These are phyloP conservation scores for Zaprionus taronus DNA, from an alignment of 1,140 invertebrate genomes.

Conservation along the genomic window DNA sequence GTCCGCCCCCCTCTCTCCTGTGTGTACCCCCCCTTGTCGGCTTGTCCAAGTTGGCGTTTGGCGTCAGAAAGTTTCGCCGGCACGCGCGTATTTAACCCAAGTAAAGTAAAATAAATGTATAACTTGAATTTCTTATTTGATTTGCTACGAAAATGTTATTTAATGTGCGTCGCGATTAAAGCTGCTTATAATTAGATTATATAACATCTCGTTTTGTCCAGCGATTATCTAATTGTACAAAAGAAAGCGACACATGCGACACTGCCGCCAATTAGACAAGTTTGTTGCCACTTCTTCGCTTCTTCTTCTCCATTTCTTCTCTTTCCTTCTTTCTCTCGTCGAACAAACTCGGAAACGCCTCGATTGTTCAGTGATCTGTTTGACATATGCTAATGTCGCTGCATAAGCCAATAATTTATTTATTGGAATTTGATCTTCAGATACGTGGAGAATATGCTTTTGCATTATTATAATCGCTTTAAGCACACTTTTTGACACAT, in stretches of 20 bases:
- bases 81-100: slow-evolving; percentile 69
- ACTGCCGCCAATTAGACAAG: slow-evolving; percentile 66
- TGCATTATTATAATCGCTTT: slow-evolving; percentile 16
- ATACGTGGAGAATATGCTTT: slow-evolving; percentile 13
- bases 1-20: neutral
- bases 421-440: slow-evolving; percentile 3
- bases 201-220: slow-evolving; percentile 52
- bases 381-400: neutral
- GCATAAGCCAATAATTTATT: slow-evolving; percentile 11
- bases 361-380: neutral
- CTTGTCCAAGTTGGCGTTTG: slow-evolving; percentile 31
- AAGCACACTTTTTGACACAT: slow-evolving; percentile 25
- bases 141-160: slow-evolving; percentile 64
- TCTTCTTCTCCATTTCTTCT: slow-evolving; percentile 2
- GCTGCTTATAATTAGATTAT: slow-evolving; percentile 79
- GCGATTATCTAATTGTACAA: slow-evolving; percentile 72
- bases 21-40: neutral
- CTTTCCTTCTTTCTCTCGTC: slow-evolving; percentile 9
- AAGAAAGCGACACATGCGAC: slow-evolving; percentile 66
- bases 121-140: slow-evolving; percentile 56
- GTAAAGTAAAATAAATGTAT: slow-evolving; percentile 22
- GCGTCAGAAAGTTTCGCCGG: slow-evolving; percentile 56
- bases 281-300: slow-evolving; percentile 27
- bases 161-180: slow-evolving; percentile 71
- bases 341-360: neutral